Conservation (phyloP, 2,888 invertebrate genomes). For the Plagodis pulveraria region DNA sequence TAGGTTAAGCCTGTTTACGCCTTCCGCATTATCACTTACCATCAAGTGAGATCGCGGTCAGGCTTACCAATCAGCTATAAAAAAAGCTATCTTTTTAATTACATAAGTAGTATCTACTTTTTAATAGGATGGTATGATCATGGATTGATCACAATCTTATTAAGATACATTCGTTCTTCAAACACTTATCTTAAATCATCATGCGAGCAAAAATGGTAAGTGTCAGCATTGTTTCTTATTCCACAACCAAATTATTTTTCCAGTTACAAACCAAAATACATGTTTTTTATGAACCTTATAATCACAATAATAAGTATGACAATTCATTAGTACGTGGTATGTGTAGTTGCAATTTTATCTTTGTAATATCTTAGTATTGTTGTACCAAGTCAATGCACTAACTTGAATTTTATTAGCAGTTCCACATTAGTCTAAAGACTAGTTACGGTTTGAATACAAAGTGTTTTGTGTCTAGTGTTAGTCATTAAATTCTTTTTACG, state of each 20-base stretch:
- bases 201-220: slow-evolving; percentile 19
- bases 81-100: too few species aligned
- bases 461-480: slow-evolving; percentile 12
- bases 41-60: too few species aligned
- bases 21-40: too few species aligned
- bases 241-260: background rate
- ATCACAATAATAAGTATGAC: background rate
- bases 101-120: too few species aligned
- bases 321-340: background rate
- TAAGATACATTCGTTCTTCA: slow-evolving; percentile 15
- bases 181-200: slow-evolving; percentile 23
- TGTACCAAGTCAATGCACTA: slow-evolving; percentile 22
- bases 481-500: slow-evolving; percentile 15
- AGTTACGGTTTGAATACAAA: slow-evolving; percentile 17
- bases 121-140: too few species aligned
- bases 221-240: slow-evolving; percentile 16
- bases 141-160: slow-evolving; percentile 3
- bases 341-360: background rate
- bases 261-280: background rate
- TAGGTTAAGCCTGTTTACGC: too few species aligned
- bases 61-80: too few species aligned
- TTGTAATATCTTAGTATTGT: slow-evolving; percentile 21
- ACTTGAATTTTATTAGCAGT: background rate
- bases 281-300: slow-evolving; percentile 1
- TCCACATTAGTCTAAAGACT: slow-evolving; percentile 20